Evolutionary conservation across 2,888 invertebrate species (phyloP), one percentile per base, ranked within the genome.

Genomic region (Macrostomum cliftonense): DNA sequence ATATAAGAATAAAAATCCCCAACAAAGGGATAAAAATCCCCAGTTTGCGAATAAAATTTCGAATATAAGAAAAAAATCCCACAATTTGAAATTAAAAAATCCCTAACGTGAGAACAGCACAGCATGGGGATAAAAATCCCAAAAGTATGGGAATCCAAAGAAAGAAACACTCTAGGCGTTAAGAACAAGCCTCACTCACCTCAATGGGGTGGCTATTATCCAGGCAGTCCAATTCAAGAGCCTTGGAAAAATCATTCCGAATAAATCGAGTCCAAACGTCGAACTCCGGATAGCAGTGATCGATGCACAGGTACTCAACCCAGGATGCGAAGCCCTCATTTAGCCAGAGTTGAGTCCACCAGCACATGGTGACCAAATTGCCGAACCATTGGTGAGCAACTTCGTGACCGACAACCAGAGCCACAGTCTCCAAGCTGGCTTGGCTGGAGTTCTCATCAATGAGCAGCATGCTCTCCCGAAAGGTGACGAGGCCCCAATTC

Each of bases 311-410:
- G 17, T 40, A 50, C 42, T 39, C 50, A 13, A 52, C 42, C 50
- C 50, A 51, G 16, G 19, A 52, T 9, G 51, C 51, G 38, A 51
- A 51, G 13, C 51, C 51, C 28, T 51, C 51, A 9, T 51, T 51
- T 2, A 51, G 37, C 51, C 51, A 51, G 13, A 51, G 43, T 14
- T 51, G 43, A 13, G 52, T 53, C 51, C 51, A 51, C 51, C 51
- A 51, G 5, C 43, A 7, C 44, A 51, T 47, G 5, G 51, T 51
- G 12, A 51, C 51, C n/a, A 51, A 19, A 53, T 51, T 51, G 2
- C 51, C 51, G 28, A 51, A 51, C 51, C 51, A 51, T 43, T 43
- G 42, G 14, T 51, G 51, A 13, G 51, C 51, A 16, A 51, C 38
- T 42, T 51, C 51, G 28, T 51, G 51, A 12, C 28, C 19, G 2